Conservation (phyloP, 2,888 invertebrate species). For the Conchocele bisecta region DNA sequence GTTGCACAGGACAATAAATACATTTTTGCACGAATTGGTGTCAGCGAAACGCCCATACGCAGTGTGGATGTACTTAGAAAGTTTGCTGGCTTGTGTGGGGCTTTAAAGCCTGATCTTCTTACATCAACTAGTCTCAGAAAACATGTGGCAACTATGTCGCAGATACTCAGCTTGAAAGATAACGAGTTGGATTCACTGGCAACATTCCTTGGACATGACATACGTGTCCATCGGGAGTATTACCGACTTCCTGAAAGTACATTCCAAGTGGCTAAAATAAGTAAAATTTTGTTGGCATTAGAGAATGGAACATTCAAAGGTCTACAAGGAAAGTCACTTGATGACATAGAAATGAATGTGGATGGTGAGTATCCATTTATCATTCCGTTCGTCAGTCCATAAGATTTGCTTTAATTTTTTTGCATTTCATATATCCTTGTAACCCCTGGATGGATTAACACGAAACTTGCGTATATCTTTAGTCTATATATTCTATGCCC, state of each 20-base stretch:
- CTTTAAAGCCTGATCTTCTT: conserved; percentile 28
- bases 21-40: conserved; percentile 28
- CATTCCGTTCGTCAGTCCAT: too few species aligned
- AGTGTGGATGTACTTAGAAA: conserved; percentile 29
- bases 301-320: too few species aligned
- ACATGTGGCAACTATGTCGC: conserved; percentile 37
- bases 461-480: too few species aligned
- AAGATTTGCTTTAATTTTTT: too few species aligned
- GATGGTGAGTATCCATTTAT: too few species aligned
- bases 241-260: conserved; percentile 33
- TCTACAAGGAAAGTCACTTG: too few species aligned
- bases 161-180: conserved; percentile 43
- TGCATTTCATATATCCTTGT: too few species aligned
- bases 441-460: too few species aligned
- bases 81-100: conserved; percentile 21
- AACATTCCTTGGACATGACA: conserved; percentile 31
- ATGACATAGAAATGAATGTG: too few species aligned
- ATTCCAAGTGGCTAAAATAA: conserved; percentile 13
- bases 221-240: conserved; percentile 23
- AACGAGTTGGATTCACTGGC: conserved; percentile 44
- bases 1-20: conserved; percentile 6
- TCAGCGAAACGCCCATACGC: conserved; percentile 10
- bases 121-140: conserved; percentile 36
- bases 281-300: too few species aligned
- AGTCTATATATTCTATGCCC: too few species aligned